Evolutionary conservation across 2,888 invertebrate species (phyloP).

Genomic region (Tyria jacobaeae): DNA sequence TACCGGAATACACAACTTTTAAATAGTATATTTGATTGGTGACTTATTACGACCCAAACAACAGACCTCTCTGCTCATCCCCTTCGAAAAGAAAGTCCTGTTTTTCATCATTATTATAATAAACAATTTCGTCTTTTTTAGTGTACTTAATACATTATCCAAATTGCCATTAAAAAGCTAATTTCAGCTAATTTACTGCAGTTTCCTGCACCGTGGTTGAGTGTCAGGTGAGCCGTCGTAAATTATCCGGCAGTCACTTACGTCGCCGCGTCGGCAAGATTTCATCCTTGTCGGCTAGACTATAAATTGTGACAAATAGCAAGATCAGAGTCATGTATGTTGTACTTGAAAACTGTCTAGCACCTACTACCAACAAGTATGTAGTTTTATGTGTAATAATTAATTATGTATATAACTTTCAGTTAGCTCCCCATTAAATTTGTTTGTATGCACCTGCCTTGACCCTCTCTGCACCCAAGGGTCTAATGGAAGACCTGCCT

Average conservation of each 20-base stretch:
- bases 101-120: neutral
- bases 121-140: neutral
- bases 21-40: too few species aligned
- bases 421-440: too few species aligned
- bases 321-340: slow-evolving; percentile 3
- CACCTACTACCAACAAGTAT: too few species aligned
- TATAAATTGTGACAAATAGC: slow-evolving; percentile 16
- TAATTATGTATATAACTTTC: too few species aligned
- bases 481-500: too few species aligned
- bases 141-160: neutral
- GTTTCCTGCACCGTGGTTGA: neutral
- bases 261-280: slow-evolving; percentile 1
- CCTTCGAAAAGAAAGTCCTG: too few species aligned
- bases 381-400: too few species aligned
- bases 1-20: too few species aligned
- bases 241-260: neutral
- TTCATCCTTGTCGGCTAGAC: slow-evolving; percentile 16
- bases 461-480: too few species aligned
- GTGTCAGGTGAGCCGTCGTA: slow-evolving; percentile 3
- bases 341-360: neutral
- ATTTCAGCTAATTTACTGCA: slow-evolving; percentile 8
- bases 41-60: too few species aligned
- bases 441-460: too few species aligned
- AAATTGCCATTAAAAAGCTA: neutral
- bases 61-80: too few species aligned